Percentiles rank a stretch among this genome's conserved stretches.
phyloP scores from a whole-genome alignment of 1,140 invertebrate species.

The silkworm (Bombyx mori) region DNA sequence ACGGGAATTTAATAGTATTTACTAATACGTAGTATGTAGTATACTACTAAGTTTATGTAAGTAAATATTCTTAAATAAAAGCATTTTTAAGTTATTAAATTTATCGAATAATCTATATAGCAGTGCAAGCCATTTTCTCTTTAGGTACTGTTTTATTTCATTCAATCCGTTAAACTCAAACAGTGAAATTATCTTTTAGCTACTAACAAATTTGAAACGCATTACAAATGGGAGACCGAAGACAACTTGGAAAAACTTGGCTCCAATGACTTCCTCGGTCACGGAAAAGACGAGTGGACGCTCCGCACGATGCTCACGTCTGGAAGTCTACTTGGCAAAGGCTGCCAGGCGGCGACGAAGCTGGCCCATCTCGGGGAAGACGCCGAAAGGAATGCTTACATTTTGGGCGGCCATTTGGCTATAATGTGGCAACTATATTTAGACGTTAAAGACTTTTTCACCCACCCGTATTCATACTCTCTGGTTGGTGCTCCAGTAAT shows the following conservation, averaged over 20 bases:
- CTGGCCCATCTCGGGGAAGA: slow-evolving; percentile 78
- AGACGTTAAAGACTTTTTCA: slow-evolving; percentile 71
- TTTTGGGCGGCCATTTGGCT: slow-evolving; percentile 87
- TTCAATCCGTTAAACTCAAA: too few species aligned
- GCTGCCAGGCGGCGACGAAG: slow-evolving; percentile 84
- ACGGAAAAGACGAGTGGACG: slow-evolving; percentile 84
- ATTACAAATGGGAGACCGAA: slow-evolving; percentile 50
- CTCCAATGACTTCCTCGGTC: slow-evolving; percentile 66
- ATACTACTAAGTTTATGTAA: too few species aligned
- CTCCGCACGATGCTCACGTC: slow-evolving; percentile 81
- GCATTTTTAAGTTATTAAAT: too few species aligned
- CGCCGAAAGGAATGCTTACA: slow-evolving; percentile 78
- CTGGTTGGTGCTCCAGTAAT: slow-evolving; percentile 83
- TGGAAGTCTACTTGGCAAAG: slow-evolving; percentile 84
- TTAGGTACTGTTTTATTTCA: too few species aligned
- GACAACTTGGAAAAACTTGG: slow-evolving; percentile 49
- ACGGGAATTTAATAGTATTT: too few species aligned
- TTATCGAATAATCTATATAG: too few species aligned
- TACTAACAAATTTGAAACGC: slow-evolving; percentile 21
- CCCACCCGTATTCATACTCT: slow-evolving; percentile 69
- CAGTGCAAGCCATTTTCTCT: too few species aligned
- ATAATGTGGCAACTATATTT: slow-evolving; percentile 82
- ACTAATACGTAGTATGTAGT: too few species aligned
- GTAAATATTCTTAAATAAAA: too few species aligned
- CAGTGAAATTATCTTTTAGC: slow-evolving; percentile 20